Conservation (phyloP, 2,797 vertebrate species). For the Botia kubotai region DNA sequence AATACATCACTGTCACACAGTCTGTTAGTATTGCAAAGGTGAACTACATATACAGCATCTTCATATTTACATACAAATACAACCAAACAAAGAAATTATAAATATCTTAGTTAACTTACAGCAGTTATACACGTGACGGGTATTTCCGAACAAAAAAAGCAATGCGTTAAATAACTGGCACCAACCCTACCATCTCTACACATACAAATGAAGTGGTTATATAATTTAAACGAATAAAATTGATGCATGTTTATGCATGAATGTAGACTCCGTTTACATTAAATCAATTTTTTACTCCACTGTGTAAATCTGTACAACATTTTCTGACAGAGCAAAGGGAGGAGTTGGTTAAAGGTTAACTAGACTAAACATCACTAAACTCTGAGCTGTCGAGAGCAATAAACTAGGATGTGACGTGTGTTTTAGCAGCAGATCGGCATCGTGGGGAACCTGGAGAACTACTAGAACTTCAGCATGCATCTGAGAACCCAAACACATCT, state of each 20-base stretch:
- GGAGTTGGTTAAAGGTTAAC: slow-evolving; percentile 63
- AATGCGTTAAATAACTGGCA: slow-evolving; percentile 85
- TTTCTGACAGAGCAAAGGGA: slow-evolving; percentile 50
- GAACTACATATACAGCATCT: slow-evolving; percentile 83
- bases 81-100: slow-evolving; percentile 80
- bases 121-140: slow-evolving; percentile 79
- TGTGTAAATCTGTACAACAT: slow-evolving; percentile 73
- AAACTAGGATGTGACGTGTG: slow-evolving; percentile 68
- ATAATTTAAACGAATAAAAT: slow-evolving; percentile 83
- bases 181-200: slow-evolving; percentile 80
- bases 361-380: slow-evolving; percentile 62
- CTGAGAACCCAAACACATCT: slow-evolving; percentile 68
- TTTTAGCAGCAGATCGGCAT: slow-evolving; percentile 83
- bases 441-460: slow-evolving; percentile 73
- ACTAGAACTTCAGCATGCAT: slow-evolving; percentile 73
- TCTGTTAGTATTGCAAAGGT: slow-evolving; percentile 83
- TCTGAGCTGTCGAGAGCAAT: slow-evolving; percentile 78
- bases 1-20: slow-evolving; percentile 83
- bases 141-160: slow-evolving; percentile 77
- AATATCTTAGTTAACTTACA: slow-evolving; percentile 87
- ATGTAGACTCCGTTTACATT: slow-evolving; percentile 85
- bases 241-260: slow-evolving; percentile 86
- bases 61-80: slow-evolving; percentile 85
- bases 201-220: slow-evolving; percentile 80
- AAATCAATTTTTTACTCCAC: slow-evolving; percentile 73